Conservation (phyloP, 2,888 invertebrate species). For the Hyposoter didymator region DNA sequence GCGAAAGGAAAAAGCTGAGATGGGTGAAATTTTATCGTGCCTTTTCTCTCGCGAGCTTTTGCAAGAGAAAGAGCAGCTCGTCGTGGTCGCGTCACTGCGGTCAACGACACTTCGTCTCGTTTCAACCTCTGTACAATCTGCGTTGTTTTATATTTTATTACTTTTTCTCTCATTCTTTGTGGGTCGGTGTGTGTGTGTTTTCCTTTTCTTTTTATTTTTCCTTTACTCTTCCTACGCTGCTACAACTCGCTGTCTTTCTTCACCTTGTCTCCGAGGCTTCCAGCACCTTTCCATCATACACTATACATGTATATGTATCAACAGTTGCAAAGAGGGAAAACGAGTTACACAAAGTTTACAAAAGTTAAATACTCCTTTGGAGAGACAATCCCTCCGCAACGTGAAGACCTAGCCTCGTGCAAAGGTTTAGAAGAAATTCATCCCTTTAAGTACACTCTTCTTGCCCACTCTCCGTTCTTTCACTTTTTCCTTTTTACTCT, state of each 20-base stretch:
- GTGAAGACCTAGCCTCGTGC: neutral
- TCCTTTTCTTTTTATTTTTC: constrained; percentile 41
- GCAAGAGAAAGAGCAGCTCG: neutral
- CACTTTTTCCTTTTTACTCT: neutral
- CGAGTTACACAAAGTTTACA: constrained; percentile 61
- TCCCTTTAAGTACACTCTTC: constrained; percentile 17
- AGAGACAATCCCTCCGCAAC: constrained; percentile 26
- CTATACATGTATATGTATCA: neutral
- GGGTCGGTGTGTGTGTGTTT: constrained; percentile 42
- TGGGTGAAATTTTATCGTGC: constrained; percentile 55
- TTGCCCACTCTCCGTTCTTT: neutral
- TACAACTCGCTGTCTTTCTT: constrained; percentile 45
- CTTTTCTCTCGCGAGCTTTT: constrained; percentile 40
- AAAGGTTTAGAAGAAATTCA: constrained; percentile 42
- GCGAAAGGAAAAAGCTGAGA: constrained; percentile 42
- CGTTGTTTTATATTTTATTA: constrained; percentile 50
- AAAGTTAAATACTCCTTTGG: constrained; percentile 64
- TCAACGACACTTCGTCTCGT: constrained; percentile 74
- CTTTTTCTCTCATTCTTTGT: constrained; percentile 46
- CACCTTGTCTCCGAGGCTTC: constrained; percentile 16
- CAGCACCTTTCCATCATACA: neutral
- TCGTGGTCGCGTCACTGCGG: constrained; percentile 66
- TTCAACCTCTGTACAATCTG: constrained; percentile 51
- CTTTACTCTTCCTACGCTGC: constrained; percentile 13
- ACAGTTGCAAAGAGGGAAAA: constrained; percentile 29